These are phyloP conservation scores for Nomia melanderi DNA, from an alignment of 1,140 invertebrate species.

Conservation along the genomic window DNA sequence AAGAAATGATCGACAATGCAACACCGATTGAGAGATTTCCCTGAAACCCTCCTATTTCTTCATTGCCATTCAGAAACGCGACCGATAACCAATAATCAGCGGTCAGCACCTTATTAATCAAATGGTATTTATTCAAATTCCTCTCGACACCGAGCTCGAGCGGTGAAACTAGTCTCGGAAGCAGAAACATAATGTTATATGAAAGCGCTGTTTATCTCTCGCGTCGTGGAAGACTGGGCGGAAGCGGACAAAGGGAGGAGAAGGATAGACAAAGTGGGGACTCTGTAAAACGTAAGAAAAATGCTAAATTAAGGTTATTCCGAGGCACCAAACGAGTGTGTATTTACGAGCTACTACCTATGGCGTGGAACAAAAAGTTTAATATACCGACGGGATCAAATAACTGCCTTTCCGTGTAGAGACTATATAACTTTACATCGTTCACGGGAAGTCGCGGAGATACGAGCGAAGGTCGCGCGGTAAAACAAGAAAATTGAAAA, in stretches of 20 bases:
- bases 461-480: no score
- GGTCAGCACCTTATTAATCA: constrained; percentile 40
- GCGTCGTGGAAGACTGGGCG: neutral
- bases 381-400: constrained; percentile 32
- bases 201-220: constrained; percentile 29
- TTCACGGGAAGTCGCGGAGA: no score
- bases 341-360: constrained; percentile 18
- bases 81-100: constrained; percentile 20
- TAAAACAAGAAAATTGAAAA: no score
- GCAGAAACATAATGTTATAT: constrained; percentile 1
- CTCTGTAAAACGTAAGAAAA: constrained; percentile 8
- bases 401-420: no score
- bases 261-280: constrained; percentile 1
- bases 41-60: neutral
- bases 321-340: constrained; percentile 18
- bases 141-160: neutral
- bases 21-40: constrained; percentile 8
- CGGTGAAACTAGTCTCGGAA: neutral
- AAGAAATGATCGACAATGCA: neutral
- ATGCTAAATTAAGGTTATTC: constrained; percentile 31
- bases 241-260: neutral
- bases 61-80: constrained; percentile 32
- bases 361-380: constrained; percentile 36
- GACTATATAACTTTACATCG: no score
- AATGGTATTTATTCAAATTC: constrained; percentile 21